phyloP scores from a whole-genome alignment of 2,113 vertebrate genomes.

The Rousettus leschenaultii region DNA sequence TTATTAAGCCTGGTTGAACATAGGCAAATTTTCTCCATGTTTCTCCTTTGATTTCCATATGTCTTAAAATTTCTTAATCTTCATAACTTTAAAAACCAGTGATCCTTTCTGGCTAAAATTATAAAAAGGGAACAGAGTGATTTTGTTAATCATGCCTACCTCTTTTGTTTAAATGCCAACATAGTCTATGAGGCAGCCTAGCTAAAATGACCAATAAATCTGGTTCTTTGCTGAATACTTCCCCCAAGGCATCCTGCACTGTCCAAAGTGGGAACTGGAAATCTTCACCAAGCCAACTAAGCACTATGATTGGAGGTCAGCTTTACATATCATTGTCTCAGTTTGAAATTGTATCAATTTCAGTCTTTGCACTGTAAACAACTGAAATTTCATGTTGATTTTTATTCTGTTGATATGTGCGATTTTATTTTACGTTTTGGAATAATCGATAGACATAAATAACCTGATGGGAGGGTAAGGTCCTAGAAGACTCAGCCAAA shows the following conservation, averaged over 20 bases:
- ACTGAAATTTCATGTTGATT: neutral
- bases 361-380: neutral
- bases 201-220: neutral
- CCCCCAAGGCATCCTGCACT: neutral
- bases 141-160: neutral
- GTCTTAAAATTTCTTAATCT: slow-evolving; percentile 44
- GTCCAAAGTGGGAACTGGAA: neutral
- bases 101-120: neutral
- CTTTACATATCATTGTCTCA: neutral
- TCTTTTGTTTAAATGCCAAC: neutral
- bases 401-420: neutral
- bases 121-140: neutral
- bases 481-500: neutral
- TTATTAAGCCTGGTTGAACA: slow-evolving; percentile 44
- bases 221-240: neutral
- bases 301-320: neutral
- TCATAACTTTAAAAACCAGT: neutral
- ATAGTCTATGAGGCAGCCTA: neutral
- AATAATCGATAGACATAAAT: slow-evolving; percentile 5
- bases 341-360: neutral
- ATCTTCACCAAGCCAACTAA: neutral
- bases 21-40: neutral
- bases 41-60: neutral
- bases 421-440: neutral
- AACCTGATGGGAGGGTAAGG: neutral